Percentiles rank a stretch among this genome's conserved stretches.
Conservation (phyloP, 2,888 invertebrate species). For the Nomada goodeniana region DNA sequence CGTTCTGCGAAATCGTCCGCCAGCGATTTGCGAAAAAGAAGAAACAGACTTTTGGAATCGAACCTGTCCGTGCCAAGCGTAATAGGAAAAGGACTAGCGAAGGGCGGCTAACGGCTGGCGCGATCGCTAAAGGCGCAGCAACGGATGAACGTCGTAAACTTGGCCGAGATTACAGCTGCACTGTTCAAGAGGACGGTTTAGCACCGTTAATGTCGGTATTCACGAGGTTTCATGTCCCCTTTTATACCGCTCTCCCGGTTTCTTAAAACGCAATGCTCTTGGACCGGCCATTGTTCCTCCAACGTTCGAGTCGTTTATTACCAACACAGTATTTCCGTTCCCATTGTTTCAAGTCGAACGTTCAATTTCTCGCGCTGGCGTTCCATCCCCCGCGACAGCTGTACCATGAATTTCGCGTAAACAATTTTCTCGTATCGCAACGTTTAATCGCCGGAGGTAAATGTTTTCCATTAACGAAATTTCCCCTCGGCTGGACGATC, state of each 20-base stretch:
- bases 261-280: conserved; percentile 28
- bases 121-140: conserved; percentile 31
- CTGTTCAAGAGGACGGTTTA: conserved; percentile 56
- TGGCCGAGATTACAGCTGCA: conserved; percentile 58
- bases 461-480: no score
- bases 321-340: conserved; percentile 22
- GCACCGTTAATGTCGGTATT: conserved; percentile 61
- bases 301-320: conserved; percentile 36
- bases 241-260: not conserved
- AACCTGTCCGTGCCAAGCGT: no score
- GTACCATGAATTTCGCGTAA: not conserved
- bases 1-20: no score
- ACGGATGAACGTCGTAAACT: conserved; percentile 63
- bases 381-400: not conserved
- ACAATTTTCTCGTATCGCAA: not conserved
- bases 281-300: conserved; percentile 52
- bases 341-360: conserved; percentile 33
- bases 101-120: not conserved
- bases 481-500: not conserved
- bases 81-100: no score
- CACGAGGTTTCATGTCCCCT: conserved; percentile 51
- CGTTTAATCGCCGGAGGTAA: no score
- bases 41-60: no score
- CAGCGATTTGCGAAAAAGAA: no score
- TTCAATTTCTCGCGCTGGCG: conserved; percentile 19